Conservation (phyloP, 2,113 vertebrate species). For the Stegostoma tigrinum region DNA sequence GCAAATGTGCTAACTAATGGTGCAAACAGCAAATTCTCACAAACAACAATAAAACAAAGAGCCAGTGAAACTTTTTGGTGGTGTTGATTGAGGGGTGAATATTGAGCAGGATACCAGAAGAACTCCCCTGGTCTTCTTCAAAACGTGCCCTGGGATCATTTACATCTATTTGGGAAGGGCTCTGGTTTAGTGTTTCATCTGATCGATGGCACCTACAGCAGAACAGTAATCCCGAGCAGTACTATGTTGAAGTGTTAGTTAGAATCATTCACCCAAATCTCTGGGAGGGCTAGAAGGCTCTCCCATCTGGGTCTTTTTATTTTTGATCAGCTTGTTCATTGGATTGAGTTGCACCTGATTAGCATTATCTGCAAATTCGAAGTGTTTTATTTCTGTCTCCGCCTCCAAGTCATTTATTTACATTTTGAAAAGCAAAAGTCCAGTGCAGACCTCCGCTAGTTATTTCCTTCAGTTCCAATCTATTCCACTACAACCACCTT, state of each 20-base stretch:
- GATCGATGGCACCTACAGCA: not conserved
- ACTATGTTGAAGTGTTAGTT: not conserved
- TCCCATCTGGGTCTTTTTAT: not conserved
- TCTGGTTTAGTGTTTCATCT: not conserved
- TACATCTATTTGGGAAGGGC: not conserved
- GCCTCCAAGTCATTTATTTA: not conserved
- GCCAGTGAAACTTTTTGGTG: not conserved
- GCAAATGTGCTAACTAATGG: too few species aligned
- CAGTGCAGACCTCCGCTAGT: not conserved
- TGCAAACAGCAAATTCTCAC: not conserved
- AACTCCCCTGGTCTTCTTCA: not conserved
- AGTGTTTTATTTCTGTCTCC: not conserved
- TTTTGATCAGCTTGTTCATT: not conserved
- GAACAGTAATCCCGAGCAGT: not conserved
- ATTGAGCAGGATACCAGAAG: not conserved
- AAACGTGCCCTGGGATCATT: not conserved
- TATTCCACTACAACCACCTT: not conserved
- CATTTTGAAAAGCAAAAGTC: not conserved
- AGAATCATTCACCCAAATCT: not conserved
- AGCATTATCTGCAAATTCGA: not conserved
- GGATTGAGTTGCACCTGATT: not conserved
- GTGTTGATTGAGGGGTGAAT: not conserved
- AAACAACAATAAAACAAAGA: not conserved
- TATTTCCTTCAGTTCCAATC: not conserved
- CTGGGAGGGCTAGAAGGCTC: not conserved